Evolutionary conservation across 35 echinoderm and acorn worm genomes (phyloP).

Genomic region (Strongylocentrotus purpuratus): DNA sequence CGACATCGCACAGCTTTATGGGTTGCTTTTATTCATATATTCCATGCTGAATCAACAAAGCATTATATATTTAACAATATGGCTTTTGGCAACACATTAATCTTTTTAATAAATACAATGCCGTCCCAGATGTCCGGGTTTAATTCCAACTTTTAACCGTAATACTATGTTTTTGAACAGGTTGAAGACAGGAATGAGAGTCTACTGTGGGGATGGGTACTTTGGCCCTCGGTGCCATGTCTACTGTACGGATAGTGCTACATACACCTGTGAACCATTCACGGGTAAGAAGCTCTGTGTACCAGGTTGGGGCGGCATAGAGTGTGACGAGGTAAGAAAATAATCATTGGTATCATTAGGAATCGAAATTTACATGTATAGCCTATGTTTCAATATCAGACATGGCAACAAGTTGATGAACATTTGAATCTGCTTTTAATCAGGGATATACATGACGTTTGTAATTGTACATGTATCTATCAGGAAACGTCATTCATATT

Average conservation of each 20-base stretch:
- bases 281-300: conserved; percentile 20
- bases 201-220: conserved; percentile 7
- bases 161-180: background rate
- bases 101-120: no score
- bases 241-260: background rate
- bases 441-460: background rate
- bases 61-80: no score
- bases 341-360: background rate
- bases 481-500: no score
- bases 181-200: conserved; percentile 11
- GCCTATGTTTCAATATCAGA: background rate
- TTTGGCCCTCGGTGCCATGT: conserved; percentile 26
- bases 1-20: no score
- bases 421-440: background rate
- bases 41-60: no score
- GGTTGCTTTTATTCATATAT: no score
- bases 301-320: background rate
- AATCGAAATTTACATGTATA: background rate
- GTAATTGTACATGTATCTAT: no score
- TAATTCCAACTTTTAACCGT: no score
- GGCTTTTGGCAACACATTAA: no score
- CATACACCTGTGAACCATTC: conserved; percentile 36
- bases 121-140: no score
- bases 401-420: background rate
- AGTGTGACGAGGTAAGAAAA: conserved; percentile 34